phyloP scores from a whole-genome alignment of 2,888 invertebrate species.

The Netelia melanura region DNA sequence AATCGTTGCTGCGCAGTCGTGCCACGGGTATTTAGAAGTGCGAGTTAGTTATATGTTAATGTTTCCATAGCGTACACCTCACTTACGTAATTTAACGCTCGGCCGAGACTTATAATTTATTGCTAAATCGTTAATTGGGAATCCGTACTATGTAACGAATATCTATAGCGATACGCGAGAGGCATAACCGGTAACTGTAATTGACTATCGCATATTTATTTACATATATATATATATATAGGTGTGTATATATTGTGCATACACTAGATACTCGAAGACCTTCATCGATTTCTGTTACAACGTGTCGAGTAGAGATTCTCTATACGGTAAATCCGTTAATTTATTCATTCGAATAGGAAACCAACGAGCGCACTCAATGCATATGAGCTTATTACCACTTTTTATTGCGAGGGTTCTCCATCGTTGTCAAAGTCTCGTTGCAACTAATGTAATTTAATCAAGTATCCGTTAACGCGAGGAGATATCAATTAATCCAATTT shows the following conservation, averaged over 20 bases:
- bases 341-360: constrained; percentile 35
- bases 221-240: no score
- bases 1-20: constrained; percentile 56
- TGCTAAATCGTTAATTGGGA: constrained; percentile 76
- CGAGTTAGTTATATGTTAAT: constrained; percentile 73
- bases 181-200: constrained; percentile 52
- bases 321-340: constrained; percentile 51
- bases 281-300: constrained; percentile 39
- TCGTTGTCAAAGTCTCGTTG: neutral
- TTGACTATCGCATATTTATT: constrained; percentile 45
- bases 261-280: constrained; percentile 28
- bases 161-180: constrained; percentile 43
- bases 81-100: constrained; percentile 74
- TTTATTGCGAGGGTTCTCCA: neutral
- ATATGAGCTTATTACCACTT: neutral
- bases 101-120: constrained; percentile 77
- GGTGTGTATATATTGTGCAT: no score
- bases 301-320: neutral
- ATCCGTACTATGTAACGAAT: constrained; percentile 6
- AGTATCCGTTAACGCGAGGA: neutral
- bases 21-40: constrained; percentile 68
- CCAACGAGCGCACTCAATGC: neutral
- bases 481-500: neutral
- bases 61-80: constrained; percentile 48
- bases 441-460: neutral